Conservation (phyloP, 2,888 invertebrate genomes). For the Rotaria magnacalcarata region DNA sequence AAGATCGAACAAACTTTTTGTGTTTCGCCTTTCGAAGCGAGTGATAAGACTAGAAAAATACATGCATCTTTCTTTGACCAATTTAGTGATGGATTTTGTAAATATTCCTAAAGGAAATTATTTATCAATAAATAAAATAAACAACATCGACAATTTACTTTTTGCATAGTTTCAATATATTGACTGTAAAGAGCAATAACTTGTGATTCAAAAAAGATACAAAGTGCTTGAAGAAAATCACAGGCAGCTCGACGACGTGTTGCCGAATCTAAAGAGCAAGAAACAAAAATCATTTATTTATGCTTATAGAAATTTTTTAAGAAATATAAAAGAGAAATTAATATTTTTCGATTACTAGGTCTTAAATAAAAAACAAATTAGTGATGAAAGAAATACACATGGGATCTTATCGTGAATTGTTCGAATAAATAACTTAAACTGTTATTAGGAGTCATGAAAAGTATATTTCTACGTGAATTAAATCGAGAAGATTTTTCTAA, state of each 20-base stretch:
- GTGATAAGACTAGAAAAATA: slow-evolving; percentile 86
- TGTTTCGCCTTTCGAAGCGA: slow-evolving; percentile 72
- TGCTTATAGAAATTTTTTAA: too few species aligned
- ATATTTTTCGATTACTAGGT: too few species aligned
- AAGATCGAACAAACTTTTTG: slow-evolving; percentile 37
- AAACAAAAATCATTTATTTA: neutral
- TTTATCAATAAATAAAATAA: neutral
- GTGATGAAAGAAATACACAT: too few species aligned
- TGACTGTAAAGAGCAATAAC: slow-evolving; percentile 51
- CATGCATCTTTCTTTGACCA: slow-evolving; percentile 95
- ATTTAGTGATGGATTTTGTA: slow-evolving; percentile 70
- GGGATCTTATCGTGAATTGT: too few species aligned
- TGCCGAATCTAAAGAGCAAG: slow-evolving; percentile 68
- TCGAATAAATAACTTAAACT: too few species aligned
- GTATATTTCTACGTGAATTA: too few species aligned
- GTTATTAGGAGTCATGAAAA: too few species aligned
- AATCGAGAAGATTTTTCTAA: too few species aligned
- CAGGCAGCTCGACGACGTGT: slow-evolving; percentile 90
- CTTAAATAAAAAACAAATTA: too few species aligned
- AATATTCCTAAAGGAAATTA: slow-evolving; percentile 66
- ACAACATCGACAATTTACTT: neutral
- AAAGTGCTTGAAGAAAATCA: slow-evolving; percentile 86
- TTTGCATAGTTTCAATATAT: slow-evolving; percentile 39
- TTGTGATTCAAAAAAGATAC: slow-evolving; percentile 65
- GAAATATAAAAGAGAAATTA: too few species aligned